Percentiles rank a stretch among this genome's conserved stretches.
Evolutionary conservation across 2,113 vertebrate species (phyloP).

Genomic region (Gambusia affinis): DNA sequence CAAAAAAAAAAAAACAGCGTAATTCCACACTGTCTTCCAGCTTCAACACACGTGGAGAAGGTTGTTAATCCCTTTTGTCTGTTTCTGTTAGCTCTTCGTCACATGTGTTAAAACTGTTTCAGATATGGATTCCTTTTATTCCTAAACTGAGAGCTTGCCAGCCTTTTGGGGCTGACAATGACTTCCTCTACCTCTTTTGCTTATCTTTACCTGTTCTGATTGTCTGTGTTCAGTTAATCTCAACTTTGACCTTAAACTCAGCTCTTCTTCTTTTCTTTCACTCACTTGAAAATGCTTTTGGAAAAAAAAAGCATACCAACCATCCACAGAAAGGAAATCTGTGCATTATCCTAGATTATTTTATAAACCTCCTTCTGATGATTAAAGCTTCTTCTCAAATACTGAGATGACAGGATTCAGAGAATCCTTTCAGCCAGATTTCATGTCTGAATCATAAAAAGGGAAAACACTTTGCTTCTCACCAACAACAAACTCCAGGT

Average conservation of each 20-base stretch:
- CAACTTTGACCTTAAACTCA: conserved; percentile 14
- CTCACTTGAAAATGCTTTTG: conserved; percentile 43
- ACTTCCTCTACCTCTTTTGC: conserved; percentile 70
- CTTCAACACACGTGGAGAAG: conserved; percentile 30
- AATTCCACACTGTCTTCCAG: conserved; percentile 57
- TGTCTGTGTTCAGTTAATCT: conserved; percentile 41
- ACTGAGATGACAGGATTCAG: conserved; percentile 27
- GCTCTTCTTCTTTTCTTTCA: conserved; percentile 13
- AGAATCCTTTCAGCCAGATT: conserved; percentile 21
- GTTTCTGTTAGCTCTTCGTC: conserved; percentile 28
- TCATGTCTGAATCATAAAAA: conserved; percentile 34
- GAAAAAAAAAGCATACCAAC: conserved; percentile 6
- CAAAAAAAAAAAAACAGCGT: conserved; percentile 17
- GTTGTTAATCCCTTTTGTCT: conserved; percentile 41
- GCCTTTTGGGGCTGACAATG: conserved; percentile 46
- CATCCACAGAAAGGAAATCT: conserved; percentile 28
- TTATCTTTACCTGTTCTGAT: conserved; percentile 39
- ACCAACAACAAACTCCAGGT: conserved; percentile 36
- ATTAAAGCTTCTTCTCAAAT: conserved; percentile 34
- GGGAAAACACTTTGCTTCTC: conserved; percentile 42
- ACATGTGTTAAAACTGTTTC: conserved; percentile 19
- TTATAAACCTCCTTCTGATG: conserved; percentile 14
- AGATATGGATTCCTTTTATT: conserved; percentile 22
- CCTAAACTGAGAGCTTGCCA: conserved; percentile 37
- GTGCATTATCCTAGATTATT: conserved; percentile 27